Evolutionary conservation across 1,140 invertebrate genomes (phyloP).

Genomic region (Drosophila kanapiae): DNA sequence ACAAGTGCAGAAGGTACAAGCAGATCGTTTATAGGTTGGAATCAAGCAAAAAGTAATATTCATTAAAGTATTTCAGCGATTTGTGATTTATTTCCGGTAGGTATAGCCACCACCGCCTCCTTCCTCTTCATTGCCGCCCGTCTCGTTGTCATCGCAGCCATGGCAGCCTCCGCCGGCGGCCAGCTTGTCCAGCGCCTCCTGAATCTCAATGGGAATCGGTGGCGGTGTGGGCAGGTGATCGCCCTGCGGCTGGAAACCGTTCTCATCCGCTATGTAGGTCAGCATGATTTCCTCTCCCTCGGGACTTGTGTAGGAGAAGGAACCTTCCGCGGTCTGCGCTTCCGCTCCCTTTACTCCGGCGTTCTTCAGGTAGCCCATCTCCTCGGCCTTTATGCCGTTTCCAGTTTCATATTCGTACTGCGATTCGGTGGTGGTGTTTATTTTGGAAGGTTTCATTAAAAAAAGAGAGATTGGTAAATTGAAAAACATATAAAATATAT

Average conservation of each 20-base stretch:
- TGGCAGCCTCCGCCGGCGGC: conserved; percentile 88
- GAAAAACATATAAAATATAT: not conserved
- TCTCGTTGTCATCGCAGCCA: conserved; percentile 86
- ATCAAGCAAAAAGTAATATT: not conserved
- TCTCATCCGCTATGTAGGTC: conserved; percentile 92
- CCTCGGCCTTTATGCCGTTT: conserved; percentile 89
- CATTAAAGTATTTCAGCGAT: not conserved
- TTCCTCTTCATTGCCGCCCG: conserved; percentile 72
- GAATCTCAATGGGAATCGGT: conserved; percentile 92
- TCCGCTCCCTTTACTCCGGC: conserved; percentile 87
- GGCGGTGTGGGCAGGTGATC: conserved; percentile 92
- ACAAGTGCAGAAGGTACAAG: not conserved
- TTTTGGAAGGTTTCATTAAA: not conserved
- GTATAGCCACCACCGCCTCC: conserved; percentile 62
- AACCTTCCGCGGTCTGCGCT: conserved; percentile 88
- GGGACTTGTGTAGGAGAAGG: conserved; percentile 90
- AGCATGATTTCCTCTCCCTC: conserved; percentile 90
- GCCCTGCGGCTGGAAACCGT: conserved; percentile 91
- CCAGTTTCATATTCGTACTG: conserved; percentile 87
- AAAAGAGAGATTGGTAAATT: not conserved
- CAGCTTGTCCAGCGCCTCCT: conserved; percentile 92
- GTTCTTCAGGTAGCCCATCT: conserved; percentile 89
- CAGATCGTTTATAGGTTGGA: not conserved
- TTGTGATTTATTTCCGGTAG: conserved; percentile 49
- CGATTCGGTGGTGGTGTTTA: not conserved